phyloP scores from a whole-genome alignment of 2,888 invertebrate species.

The Drosophila rubida region DNA sequence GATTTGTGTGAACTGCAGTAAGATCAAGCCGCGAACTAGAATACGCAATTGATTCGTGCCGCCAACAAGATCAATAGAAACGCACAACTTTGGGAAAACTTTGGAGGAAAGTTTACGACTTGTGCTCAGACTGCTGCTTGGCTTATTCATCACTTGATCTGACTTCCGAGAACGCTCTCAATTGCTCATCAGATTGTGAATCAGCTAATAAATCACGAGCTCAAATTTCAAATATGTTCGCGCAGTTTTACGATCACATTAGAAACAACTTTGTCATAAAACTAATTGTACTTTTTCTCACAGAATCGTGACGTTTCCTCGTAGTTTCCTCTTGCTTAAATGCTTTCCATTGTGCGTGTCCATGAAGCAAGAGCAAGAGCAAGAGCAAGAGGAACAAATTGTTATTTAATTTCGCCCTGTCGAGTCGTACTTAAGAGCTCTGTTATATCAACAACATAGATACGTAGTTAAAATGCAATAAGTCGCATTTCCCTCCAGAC shows the following conservation, averaged over 20 bases:
- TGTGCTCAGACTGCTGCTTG: not conserved
- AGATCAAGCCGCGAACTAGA: slow-evolving; percentile 14
- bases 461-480: slow-evolving; percentile 67
- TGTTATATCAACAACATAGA: slow-evolving; percentile 42
- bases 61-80: not conserved
- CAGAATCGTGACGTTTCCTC: slow-evolving; percentile 1
- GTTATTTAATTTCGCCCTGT: slow-evolving; percentile 51
- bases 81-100: not conserved
- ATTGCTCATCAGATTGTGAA: slow-evolving; percentile 7
- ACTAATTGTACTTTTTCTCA: slow-evolving; percentile 15
- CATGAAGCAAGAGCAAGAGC: not conserved
- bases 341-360: slow-evolving; percentile 6
- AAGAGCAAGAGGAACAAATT: slow-evolving; percentile 41
- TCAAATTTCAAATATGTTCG: slow-evolving; percentile 3
- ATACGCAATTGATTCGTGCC: slow-evolving; percentile 1
- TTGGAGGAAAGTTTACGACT: no score
- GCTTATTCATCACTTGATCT: not conserved
- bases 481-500: slow-evolving; percentile 43
- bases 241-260: slow-evolving; percentile 4
- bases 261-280: slow-evolving; percentile 11
- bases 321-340: not conserved
- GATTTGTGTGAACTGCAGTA: slow-evolving; percentile 17
- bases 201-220: slow-evolving; percentile 3
- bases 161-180: not conserved
- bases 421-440: slow-evolving; percentile 28